Evolutionary conservation across 2,797 vertebrate species (phyloP).

Genomic region (Macropodus opercularis): DNA sequence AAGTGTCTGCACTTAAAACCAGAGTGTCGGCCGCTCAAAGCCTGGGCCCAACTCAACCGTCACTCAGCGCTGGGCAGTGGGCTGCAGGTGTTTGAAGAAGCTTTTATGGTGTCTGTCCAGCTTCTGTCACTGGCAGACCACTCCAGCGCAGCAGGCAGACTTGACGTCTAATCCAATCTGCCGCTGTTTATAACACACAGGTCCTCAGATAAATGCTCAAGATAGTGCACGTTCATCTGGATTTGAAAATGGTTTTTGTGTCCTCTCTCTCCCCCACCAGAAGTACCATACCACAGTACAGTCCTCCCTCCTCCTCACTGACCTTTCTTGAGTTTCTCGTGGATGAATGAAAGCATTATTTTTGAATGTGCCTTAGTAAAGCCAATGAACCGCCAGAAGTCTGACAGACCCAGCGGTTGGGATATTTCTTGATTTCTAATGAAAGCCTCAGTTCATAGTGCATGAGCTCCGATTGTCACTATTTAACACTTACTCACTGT

Average conservation of each 20-base stretch:
- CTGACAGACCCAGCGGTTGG: background rate
- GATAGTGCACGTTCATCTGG: slow-evolving; percentile 44
- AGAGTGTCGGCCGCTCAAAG: slow-evolving; percentile 64
- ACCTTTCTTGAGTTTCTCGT: background rate
- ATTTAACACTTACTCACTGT: background rate
- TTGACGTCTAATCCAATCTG: slow-evolving; percentile 55
- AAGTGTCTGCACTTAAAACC: slow-evolving; percentile 65
- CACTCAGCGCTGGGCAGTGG: slow-evolving; percentile 57
- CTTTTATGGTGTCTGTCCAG: slow-evolving; percentile 69
- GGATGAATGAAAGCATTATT: background rate
- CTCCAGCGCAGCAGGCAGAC: slow-evolving; percentile 29
- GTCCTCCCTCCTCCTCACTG: background rate
- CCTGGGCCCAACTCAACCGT: slow-evolving; percentile 55
- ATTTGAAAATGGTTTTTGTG: slow-evolving; percentile 22
- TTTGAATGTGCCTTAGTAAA: background rate
- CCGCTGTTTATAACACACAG: slow-evolving; percentile 35
- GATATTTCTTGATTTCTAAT: background rate
- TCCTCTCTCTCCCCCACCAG: background rate
- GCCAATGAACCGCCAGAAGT: no score
- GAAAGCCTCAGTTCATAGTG: background rate
- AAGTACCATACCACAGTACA: slow-evolving; percentile 2
- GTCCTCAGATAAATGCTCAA: slow-evolving; percentile 29
- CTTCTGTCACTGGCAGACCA: slow-evolving; percentile 39
- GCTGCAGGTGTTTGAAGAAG: slow-evolving; percentile 61
- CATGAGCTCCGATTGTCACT: background rate